Percentiles rank a stretch among this genome's conserved stretches.
These are phyloP conservation scores for Condylostylus longicornis DNA, from an alignment of 1,140 invertebrate genomes.

Conservation along the genomic window DNA sequence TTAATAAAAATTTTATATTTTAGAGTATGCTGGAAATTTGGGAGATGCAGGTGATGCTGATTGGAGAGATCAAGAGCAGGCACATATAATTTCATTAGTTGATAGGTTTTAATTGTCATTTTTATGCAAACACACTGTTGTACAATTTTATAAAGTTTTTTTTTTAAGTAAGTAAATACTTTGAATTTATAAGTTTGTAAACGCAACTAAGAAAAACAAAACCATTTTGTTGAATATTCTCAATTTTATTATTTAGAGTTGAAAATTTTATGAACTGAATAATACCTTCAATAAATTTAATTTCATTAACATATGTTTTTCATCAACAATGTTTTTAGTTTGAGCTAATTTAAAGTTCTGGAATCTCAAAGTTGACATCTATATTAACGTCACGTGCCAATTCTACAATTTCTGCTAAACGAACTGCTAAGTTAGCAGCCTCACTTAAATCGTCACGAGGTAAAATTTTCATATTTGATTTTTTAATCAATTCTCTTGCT, in stretches of 20 bases:
- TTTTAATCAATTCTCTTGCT: conserved; percentile 75
- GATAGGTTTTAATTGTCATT: conserved; percentile 68
- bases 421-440: conserved; percentile 84
- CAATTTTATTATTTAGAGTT: too few species aligned
- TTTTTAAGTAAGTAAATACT: too few species aligned
- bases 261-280: too few species aligned
- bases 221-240: too few species aligned
- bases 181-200: too few species aligned
- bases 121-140: too few species aligned
- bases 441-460: conserved; percentile 94
- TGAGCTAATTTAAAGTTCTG: too few species aligned
- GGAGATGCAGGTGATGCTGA: conserved; percentile 60
- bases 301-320: too few species aligned
- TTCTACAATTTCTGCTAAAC: conserved; percentile 86
- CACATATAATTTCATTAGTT: conserved; percentile 80
- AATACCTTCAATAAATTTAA: too few species aligned
- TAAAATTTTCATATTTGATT: conserved; percentile 79
- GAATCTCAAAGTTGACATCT: conserved; percentile 94
- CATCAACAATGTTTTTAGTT: too few species aligned
- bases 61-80: conserved; percentile 74
- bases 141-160: too few species aligned
- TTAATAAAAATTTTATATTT: conserved; percentile 16
- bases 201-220: too few species aligned
- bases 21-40: conserved; percentile 89
- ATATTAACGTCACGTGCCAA: conserved; percentile 82